phyloP scores from a whole-genome alignment of 2,888 invertebrate species.

The Drosophila koepferae region DNA sequence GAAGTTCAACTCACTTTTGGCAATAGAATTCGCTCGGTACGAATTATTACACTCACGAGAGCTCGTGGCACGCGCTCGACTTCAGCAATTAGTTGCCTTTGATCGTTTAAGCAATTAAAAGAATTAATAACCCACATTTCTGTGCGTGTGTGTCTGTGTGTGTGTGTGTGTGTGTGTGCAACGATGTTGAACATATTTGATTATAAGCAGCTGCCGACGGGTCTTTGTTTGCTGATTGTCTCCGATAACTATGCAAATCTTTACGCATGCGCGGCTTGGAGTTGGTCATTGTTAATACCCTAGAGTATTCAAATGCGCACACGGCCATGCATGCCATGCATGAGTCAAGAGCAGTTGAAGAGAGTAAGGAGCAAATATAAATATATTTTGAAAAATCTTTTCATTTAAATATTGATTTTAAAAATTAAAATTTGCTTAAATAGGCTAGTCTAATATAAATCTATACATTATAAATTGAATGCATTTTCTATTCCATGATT shows the following conservation, averaged over 20 bases:
- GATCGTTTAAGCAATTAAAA: slow-evolving; percentile 55
- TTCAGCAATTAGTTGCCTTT: slow-evolving; percentile 42
- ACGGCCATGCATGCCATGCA: no score
- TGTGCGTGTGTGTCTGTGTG: background rate
- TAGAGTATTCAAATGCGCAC: background rate
- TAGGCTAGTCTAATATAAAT: background rate
- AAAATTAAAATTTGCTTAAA: no score
- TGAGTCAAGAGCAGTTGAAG: background rate
- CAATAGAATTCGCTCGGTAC: background rate
- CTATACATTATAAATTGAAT: background rate
- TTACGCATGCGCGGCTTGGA: slow-evolving; percentile 66
- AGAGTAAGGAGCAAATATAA: no score
- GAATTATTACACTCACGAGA: background rate
- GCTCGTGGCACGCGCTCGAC: slow-evolving; percentile 16
- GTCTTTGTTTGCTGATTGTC: slow-evolving; percentile 58
- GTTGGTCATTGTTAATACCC: slow-evolving; percentile 21
- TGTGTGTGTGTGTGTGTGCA: slow-evolving; percentile 1
- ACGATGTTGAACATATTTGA: slow-evolving; percentile 28
- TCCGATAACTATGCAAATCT: slow-evolving; percentile 67
- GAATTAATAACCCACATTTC: slow-evolving; percentile 58
- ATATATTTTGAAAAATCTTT: no score
- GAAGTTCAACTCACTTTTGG: background rate
- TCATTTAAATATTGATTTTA: no score
- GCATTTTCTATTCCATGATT: no score
- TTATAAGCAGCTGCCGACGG: slow-evolving; percentile 23